These are phyloP conservation scores for Microctonus hyperodae DNA, from an alignment of 2,888 invertebrate species.

Conservation along the genomic window DNA sequence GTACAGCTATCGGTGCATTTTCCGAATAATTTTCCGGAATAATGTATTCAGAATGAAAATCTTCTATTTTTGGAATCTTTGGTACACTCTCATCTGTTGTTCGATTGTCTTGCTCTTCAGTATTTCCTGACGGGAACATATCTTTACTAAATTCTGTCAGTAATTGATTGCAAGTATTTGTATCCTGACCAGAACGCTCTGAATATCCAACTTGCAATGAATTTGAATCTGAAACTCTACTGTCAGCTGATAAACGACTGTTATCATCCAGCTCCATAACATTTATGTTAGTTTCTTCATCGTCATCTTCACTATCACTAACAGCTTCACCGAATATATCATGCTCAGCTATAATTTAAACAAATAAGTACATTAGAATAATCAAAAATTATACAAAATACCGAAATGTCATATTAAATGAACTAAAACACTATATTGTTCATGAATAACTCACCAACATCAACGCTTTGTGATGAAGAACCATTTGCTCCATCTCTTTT, in stretches of 20 bases:
- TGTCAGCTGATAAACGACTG: slow-evolving; percentile 77
- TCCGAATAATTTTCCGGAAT: slow-evolving; percentile 52
- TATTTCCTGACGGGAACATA: slow-evolving; percentile 65
- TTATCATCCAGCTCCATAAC: slow-evolving; percentile 82
- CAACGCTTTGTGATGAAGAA: slow-evolving; percentile 62
- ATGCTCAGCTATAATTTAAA: slow-evolving; percentile 72
- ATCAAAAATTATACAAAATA: not conserved
- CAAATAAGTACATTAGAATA: not conserved
- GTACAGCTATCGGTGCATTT: slow-evolving; percentile 41
- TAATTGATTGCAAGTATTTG: slow-evolving; percentile 56
- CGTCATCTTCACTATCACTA: slow-evolving; percentile 89
- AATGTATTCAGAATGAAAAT: slow-evolving; percentile 56
- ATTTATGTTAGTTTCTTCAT: slow-evolving; percentile 73
- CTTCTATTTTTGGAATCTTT: slow-evolving; percentile 54
- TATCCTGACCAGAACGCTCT: slow-evolving; percentile 45
- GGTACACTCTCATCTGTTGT: slow-evolving; percentile 38
- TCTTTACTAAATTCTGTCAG: slow-evolving; percentile 71
- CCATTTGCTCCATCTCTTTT: slow-evolving; percentile 57
- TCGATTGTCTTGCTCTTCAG: slow-evolving; percentile 48
- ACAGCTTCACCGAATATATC: slow-evolving; percentile 94
- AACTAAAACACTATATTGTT: too few relatives aligned
- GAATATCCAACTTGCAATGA: slow-evolving; percentile 65
- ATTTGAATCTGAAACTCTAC: slow-evolving; percentile 75
- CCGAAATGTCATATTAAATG: too few relatives aligned
- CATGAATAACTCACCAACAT: slow-evolving; percentile 59